A percentile compares a stretch with the other conserved stretches of the same genome.
phyloP scores from a whole-genome alignment of 2,888 invertebrate genomes.

The Nymphalis c-album region DNA sequence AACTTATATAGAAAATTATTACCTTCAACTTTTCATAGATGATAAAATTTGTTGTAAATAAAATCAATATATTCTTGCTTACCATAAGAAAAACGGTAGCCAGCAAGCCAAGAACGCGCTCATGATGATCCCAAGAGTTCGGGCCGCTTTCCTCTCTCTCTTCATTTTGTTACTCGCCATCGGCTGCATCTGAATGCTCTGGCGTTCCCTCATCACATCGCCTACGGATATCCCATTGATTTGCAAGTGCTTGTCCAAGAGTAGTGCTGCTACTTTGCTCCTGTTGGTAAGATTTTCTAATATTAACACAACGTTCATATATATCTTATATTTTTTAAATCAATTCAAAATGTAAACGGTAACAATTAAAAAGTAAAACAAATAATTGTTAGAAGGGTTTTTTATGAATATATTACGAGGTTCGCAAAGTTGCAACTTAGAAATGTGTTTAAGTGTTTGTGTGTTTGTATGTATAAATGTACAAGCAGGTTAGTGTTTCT shows the following conservation, averaged over 20 bases:
- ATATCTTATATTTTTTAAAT: too few relatives aligned
- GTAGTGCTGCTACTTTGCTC: slow-evolving; percentile 93
- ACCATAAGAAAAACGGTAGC: slow-evolving; percentile 98
- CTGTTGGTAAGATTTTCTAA: slow-evolving; percentile 63
- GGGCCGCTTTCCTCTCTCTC: slow-evolving; percentile 93
- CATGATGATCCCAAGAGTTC: slow-evolving; percentile 97
- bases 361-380: too few relatives aligned
- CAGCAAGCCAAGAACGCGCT: slow-evolving; percentile 97
- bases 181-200: slow-evolving; percentile 86
- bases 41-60: not conserved
- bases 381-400: too few relatives aligned
- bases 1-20: too few relatives aligned
- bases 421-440: too few relatives aligned
- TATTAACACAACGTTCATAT: too few relatives aligned
- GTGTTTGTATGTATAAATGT: too few relatives aligned
- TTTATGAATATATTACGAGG: too few relatives aligned
- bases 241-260: slow-evolving; percentile 93
- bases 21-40: too few relatives aligned
- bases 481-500: too few relatives aligned
- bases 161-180: slow-evolving; percentile 93
- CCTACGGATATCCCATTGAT: slow-evolving; percentile 93
- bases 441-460: too few relatives aligned
- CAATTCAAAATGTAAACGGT: too few relatives aligned
- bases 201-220: slow-evolving; percentile 79
- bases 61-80: slow-evolving; percentile 40